Base-by-base conservation (phyloP, 2,113 vertebrate genomes). In the Dissostichus mawsoni region DNA sequence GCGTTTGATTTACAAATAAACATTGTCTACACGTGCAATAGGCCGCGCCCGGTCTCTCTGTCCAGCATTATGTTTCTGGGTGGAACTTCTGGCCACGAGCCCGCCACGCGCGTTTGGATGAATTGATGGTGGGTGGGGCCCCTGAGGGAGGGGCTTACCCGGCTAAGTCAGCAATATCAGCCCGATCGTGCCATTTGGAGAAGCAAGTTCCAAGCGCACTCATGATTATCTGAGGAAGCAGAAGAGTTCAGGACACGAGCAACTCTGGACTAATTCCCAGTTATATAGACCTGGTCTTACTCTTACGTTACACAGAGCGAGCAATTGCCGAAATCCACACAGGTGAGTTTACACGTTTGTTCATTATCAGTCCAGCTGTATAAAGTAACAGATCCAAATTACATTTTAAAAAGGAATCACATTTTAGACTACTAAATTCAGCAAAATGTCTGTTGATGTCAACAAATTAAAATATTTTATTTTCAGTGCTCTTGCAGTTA, bases 31-130 rank as follows among this genome's bases (percentile, higher is more conserved):
- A 47, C 63, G 56, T 63, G 65, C 67, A 72, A 64, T 44, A 48
- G 5, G 23, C 6, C 52, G 5, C 61, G 3, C 83, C 3, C 33
- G 10, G 11, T 5, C 20, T 16, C 12, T 48, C 25, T 23, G 16
- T 23, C 70, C 25, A 20, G 12, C 20, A 67, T 48, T 29, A 48
- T 64, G 77, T 80, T 70, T 52, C n/a, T 53, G 51, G 81, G 29
- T 64, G 73, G 91, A 91, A 91, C 89, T 91, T 92, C 71, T 82
- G 82, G 93, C 91, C 95, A 94, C 94, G 94, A 94, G 95, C 87
- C 90, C 84, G 94, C 92, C 95, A 95, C 95, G 93, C 94, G 94
- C 85, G 76, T 93, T 89, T 74, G 81, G 82, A 82, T 90, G 81
- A 86, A 48, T 73, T 90, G 87, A 64, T 58, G 36, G 86, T 90